A percentile compares a stretch with the other conserved stretches of the same genome.
phyloP scores from a whole-genome alignment of 2,888 invertebrate genomes.

The Drosophila meridiana region DNA sequence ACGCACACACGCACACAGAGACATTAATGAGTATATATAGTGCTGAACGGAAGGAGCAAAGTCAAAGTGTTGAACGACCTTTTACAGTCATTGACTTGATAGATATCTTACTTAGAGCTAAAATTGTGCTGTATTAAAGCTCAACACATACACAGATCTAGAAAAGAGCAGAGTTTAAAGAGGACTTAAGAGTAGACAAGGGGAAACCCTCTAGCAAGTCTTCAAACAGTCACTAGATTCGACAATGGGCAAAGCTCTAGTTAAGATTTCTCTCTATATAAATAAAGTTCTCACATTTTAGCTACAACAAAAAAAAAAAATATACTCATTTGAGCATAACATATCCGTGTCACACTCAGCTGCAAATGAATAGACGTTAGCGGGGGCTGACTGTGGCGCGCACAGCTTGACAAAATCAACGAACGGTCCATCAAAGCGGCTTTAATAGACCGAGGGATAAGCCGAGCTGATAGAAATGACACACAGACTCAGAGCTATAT shows the following conservation, averaged over 20 bases:
- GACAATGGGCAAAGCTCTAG: neutral
- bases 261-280: no score
- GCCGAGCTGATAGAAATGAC: slow-evolving; percentile 42
- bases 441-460: slow-evolving; percentile 43
- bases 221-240: neutral
- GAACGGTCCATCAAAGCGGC: slow-evolving; percentile 19
- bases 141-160: neutral
- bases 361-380: slow-evolving; percentile 3
- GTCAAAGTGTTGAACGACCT: slow-evolving; percentile 1
- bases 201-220: neutral
- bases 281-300: neutral
- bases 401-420: slow-evolving; percentile 8
- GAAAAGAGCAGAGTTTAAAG: neutral
- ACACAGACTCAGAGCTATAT: slow-evolving; percentile 17
- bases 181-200: neutral
- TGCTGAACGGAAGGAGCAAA: neutral
- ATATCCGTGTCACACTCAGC: neutral
- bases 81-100: slow-evolving; percentile 15
- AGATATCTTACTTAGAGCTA: slow-evolving; percentile 2
- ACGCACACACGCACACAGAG: neutral
- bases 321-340: neutral
- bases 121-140: neutral
- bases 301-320: neutral
- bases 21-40: slow-evolving; percentile 3
- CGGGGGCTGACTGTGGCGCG: slow-evolving; percentile 17